A percentile compares a stretch with the other conserved stretches of the same genome.
phyloP scores from a whole-genome alignment of 2,113 vertebrate species.

The Turnix velox region DNA sequence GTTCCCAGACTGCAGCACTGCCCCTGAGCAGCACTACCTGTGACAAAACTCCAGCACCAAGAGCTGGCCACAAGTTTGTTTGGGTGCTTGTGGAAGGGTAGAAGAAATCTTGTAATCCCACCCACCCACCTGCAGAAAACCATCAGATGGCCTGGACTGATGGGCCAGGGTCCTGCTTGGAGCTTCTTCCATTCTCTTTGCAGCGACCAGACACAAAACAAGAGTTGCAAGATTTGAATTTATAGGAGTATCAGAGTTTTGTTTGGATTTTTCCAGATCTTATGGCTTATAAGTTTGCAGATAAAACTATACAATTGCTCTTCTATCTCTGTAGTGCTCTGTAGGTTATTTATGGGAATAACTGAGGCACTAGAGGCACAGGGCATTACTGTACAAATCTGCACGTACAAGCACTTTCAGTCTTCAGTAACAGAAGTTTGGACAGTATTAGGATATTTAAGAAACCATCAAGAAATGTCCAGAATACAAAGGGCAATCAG shows the following conservation, averaged over 20 bases:
- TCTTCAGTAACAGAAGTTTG: background rate
- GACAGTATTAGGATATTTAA: background rate
- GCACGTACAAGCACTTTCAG: background rate
- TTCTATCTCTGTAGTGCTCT: background rate
- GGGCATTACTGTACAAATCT: background rate
- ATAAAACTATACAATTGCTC: background rate
- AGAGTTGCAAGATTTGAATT: background rate
- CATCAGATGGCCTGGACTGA: background rate
- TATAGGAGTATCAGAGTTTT: accelerated
- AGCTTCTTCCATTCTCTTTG: background rate
- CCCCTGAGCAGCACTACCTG: background rate
- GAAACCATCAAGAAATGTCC: background rate
- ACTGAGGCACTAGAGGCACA: background rate
- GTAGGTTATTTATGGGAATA: background rate
- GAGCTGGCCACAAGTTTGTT: background rate
- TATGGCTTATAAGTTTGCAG: background rate
- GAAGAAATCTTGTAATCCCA: background rate
- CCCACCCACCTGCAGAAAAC: background rate
- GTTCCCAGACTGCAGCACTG: background rate
- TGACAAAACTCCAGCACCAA: background rate
- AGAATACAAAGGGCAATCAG: background rate
- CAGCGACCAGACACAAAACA: background rate
- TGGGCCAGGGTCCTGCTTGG: accelerated
- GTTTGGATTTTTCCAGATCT: background rate
- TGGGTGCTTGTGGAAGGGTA: background rate